Conservation (phyloP, 1,140 invertebrate species). For the Ostrea denselamellosa region DNA sequence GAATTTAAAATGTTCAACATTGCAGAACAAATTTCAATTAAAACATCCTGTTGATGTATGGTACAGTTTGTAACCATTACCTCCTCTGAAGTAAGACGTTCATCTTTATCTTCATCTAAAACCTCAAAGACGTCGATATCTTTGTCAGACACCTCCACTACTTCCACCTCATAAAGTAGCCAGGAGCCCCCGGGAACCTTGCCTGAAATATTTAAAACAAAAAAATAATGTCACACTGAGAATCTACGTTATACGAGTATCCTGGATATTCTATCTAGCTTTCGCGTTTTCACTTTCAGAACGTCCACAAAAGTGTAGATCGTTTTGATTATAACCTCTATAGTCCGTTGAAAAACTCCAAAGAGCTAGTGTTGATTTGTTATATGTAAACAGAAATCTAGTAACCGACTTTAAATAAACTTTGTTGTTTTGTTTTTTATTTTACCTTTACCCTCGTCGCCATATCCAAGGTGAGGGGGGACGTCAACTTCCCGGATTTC, state of each 20-base stretch:
- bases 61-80: not conserved
- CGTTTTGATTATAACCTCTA: too few relatives aligned
- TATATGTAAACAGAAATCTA: too few relatives aligned
- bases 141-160: not conserved
- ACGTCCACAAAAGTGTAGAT: too few relatives aligned
- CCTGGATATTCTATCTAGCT: not conserved
- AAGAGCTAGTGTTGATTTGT: too few relatives aligned
- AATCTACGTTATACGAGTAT: too few relatives aligned
- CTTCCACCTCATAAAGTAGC: not conserved
- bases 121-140: not conserved
- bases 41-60: not conserved
- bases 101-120: not conserved
- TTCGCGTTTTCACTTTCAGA: not conserved
- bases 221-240: not conserved
- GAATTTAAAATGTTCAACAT: too few relatives aligned
- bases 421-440: too few relatives aligned
- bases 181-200: not conserved
- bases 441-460: conserved; percentile 81
- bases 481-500: conserved; percentile 94
- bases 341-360: too few relatives aligned
- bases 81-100: not conserved
- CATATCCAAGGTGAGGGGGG: conserved; percentile 92
- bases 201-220: not conserved
- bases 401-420: too few relatives aligned
- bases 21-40: not conserved